These are phyloP conservation scores for Dicerorhinus sumatrensis DNA, from an alignment of 2,113 vertebrate species.

Conservation along the genomic window DNA sequence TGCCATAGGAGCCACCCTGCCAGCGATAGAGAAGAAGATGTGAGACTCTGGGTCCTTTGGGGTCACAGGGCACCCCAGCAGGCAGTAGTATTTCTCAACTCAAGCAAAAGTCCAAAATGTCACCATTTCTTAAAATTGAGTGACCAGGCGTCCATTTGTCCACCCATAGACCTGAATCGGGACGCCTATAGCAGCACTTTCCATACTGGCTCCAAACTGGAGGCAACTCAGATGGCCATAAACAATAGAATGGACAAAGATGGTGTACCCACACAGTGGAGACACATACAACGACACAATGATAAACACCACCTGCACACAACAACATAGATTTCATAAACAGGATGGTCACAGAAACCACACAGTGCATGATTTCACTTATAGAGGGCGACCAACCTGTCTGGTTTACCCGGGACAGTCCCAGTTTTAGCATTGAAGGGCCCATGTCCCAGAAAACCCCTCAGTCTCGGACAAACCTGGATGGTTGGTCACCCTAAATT, in stretches of 20 bases:
- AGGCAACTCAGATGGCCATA: background rate
- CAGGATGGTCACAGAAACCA: background rate
- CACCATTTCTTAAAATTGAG: background rate
- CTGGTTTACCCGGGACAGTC: background rate
- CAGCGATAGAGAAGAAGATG: background rate
- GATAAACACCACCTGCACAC: accelerated
- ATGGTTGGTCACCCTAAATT: background rate
- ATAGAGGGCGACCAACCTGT: background rate
- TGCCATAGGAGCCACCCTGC: constrained; percentile 72
- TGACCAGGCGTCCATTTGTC: background rate
- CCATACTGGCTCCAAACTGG: background rate
- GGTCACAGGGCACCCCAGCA: background rate
- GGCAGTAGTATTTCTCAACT: background rate
- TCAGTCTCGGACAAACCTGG: too few relatives aligned
- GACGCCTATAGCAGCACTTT: background rate
- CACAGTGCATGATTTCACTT: accelerated
- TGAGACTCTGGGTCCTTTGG: background rate
- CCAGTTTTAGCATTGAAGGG: background rate
- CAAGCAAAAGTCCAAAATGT: background rate
- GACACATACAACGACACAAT: accelerated
- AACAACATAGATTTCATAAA: accelerated
- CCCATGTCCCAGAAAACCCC: background rate
- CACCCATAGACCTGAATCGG: background rate
- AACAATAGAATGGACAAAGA: accelerated
- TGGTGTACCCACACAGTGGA: accelerated